Conservation (phyloP, 2,113 vertebrate species). For the Pomatostomus ruficeps region DNA sequence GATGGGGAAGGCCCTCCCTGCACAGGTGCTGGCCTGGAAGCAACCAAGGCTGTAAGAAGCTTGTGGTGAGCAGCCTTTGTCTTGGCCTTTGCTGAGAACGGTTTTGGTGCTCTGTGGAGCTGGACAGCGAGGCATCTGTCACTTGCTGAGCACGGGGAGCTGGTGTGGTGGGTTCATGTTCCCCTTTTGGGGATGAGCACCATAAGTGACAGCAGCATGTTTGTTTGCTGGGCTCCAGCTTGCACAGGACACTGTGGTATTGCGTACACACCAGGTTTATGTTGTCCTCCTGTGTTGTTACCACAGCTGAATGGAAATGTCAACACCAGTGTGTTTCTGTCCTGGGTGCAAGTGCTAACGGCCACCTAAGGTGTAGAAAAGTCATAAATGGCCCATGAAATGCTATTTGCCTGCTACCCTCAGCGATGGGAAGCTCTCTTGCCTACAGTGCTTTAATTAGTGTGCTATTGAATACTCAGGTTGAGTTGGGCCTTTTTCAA, state of each 20-base stretch:
- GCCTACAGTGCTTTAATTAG: neutral
- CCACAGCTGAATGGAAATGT: neutral
- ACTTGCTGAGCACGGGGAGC: neutral
- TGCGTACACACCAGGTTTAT: rapidly evolving
- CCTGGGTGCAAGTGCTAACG: neutral
- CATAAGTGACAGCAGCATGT: neutral
- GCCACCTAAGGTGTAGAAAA: neutral
- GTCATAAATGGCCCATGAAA: neutral
- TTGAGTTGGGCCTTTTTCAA: neutral
- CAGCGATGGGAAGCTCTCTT: neutral
- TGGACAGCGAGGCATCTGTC: rapidly evolving
- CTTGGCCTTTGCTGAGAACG: neutral
- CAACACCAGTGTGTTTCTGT: neutral
- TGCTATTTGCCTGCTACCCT: neutral
- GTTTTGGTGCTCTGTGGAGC: neutral
- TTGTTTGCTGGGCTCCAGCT: neutral
- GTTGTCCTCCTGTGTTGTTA: neutral
- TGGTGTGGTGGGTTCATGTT: neutral
- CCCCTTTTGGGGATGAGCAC: neutral
- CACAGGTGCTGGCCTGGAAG: neutral
- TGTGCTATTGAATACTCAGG: neutral
- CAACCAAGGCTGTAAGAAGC: neutral
- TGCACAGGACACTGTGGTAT: neutral
- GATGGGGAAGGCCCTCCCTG: neutral
- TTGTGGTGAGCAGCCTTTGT: neutral